Percentiles rank a stretch among this genome's conserved stretches.
Evolutionary conservation across 2,888 invertebrate species (phyloP).

Genomic region (Agrenia bidenticulata): DNA sequence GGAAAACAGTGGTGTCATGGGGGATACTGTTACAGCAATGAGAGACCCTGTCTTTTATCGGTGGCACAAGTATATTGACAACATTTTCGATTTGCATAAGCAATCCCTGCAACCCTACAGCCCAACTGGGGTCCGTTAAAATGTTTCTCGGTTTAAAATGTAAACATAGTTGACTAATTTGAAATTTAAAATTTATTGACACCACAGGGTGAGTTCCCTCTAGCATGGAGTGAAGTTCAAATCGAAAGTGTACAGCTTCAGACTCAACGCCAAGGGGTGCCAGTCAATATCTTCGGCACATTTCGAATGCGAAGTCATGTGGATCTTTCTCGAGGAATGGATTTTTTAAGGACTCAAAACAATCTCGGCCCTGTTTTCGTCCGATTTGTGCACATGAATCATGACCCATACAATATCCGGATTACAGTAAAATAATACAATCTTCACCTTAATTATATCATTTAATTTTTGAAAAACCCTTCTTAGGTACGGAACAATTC

Average conservation of each 20-base stretch:
- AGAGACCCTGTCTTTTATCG: constrained; percentile 82
- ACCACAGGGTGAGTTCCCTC: constrained; percentile 39
- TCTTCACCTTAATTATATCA: not conserved
- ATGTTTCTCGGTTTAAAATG: not conserved
- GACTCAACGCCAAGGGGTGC: constrained; percentile 56
- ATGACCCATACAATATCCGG: constrained; percentile 53
- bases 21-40: constrained; percentile 81
- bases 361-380: constrained; percentile 52
- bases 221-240: constrained; percentile 50
- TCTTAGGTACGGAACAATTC: constrained; percentile 54
- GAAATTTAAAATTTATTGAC: constrained; percentile 4
- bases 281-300: constrained; percentile 60
- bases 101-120: constrained; percentile 63
- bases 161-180: not conserved
- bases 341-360: constrained; percentile 60
- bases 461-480: constrained; percentile 16
- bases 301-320: constrained; percentile 79
- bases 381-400: constrained; percentile 53
- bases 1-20: constrained; percentile 80
- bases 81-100: constrained; percentile 75
- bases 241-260: constrained; percentile 47
- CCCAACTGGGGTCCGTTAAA: constrained; percentile 21
- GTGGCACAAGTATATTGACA: constrained; percentile 78
- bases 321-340: constrained; percentile 76
- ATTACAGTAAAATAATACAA: constrained; percentile 46